Percentiles rank a stretch among this genome's conserved stretches.
Conservation (phyloP, 2,888 invertebrate species). For the Ophion slaviceki region DNA sequence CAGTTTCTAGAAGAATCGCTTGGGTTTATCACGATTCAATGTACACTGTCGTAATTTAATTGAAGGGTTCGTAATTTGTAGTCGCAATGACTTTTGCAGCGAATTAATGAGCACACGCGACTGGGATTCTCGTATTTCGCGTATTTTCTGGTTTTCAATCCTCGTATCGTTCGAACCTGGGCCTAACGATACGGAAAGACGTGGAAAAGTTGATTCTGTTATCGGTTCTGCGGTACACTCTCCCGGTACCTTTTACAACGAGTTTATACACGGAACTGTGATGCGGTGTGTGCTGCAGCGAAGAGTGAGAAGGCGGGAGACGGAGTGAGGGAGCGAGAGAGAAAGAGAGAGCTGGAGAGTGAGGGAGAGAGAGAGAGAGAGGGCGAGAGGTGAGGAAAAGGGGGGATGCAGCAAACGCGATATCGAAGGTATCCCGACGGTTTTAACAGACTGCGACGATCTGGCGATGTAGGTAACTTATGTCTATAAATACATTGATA, state of each 20-base stretch:
- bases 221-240: slow-evolving; percentile 52
- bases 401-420: slow-evolving; percentile 48
- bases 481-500: slow-evolving; percentile 32
- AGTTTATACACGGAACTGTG: slow-evolving; percentile 65
- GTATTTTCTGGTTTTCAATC: slow-evolving; percentile 14
- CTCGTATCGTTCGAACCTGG: slow-evolving; percentile 27
- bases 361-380: neutral
- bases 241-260: slow-evolving; percentile 53
- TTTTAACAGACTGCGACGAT: slow-evolving; percentile 62
- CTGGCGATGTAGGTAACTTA: slow-evolving; percentile 32
- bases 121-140: slow-evolving; percentile 8
- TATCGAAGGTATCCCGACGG: slow-evolving; percentile 60
- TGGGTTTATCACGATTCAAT: neutral
- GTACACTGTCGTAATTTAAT: neutral
- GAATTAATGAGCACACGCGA: slow-evolving; percentile 10
- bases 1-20: neutral
- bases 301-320: slow-evolving; percentile 27
- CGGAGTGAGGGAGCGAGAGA: neutral
- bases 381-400: neutral
- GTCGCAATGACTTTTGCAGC: neutral
- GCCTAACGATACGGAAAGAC: slow-evolving; percentile 40
- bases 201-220: slow-evolving; percentile 54
- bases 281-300: slow-evolving; percentile 55
- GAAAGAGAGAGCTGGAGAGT: neutral
- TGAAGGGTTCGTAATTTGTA: neutral